These are phyloP conservation scores for Mohoua ochrocephala DNA, from an alignment of 2,113 vertebrate genomes.

Conservation along the genomic window DNA sequence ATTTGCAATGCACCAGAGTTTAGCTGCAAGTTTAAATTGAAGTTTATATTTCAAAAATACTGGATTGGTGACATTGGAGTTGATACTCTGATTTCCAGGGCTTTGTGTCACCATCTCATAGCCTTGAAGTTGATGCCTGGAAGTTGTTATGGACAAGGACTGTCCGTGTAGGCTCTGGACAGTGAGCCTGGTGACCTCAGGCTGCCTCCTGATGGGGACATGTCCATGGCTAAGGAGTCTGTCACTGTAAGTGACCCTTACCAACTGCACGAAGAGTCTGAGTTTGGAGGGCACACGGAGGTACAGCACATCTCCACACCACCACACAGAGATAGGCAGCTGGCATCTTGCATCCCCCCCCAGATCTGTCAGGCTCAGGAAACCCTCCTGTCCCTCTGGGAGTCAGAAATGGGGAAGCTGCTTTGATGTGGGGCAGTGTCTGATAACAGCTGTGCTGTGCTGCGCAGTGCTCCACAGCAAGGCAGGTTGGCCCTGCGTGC, in stretches of 20 bases:
- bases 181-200: not conserved
- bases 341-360: not conserved
- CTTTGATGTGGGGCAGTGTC: not conserved
- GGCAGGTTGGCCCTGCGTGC: not conserved
- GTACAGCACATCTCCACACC: not conserved
- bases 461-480: not conserved
- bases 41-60: not conserved
- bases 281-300: rapidly evolving
- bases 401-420: not conserved
- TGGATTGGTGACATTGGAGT: not conserved
- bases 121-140: not conserved
- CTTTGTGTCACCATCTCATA: not conserved
- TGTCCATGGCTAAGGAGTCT: not conserved
- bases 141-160: not conserved
- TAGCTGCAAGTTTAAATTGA: not conserved
- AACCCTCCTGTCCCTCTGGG: not conserved
- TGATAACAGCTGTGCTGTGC: not conserved
- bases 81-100: not conserved
- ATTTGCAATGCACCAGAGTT: not conserved
- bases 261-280: rapidly evolving
- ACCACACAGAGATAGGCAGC: not conserved
- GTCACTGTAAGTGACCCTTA: not conserved
- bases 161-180: not conserved
- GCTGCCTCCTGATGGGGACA: not conserved
- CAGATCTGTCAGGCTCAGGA: not conserved